Conservation (phyloP, 2,113 vertebrate genomes). For the Zeus faber region DNA sequence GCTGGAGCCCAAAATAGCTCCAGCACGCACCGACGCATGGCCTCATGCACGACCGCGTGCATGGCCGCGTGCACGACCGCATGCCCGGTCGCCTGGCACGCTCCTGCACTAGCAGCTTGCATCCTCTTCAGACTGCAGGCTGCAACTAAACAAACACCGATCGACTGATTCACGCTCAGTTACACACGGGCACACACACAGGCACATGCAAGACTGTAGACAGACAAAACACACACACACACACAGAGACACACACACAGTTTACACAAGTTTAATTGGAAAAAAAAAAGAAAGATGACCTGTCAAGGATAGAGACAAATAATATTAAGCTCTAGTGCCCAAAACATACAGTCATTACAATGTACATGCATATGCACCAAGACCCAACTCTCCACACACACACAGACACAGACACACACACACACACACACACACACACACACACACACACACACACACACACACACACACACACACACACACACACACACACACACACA, state of each 20-base stretch:
- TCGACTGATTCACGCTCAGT: constrained; percentile 35
- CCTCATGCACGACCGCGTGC: background rate
- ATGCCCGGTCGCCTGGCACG: too few species aligned
- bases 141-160: constrained; percentile 33
- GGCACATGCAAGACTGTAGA: background rate
- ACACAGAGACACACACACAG: background rate
- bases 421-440: constrained; percentile 12
- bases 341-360: too few species aligned
- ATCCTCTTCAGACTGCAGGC: background rate
- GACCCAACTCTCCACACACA: background rate
- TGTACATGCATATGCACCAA: too few species aligned
- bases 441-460: background rate
- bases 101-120: constrained; percentile 37
- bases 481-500: constrained; percentile 1
- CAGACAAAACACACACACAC: background rate
- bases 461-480: background rate
- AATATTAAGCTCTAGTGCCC: too few species aligned
- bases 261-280: too few species aligned
- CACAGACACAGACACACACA: constrained; percentile 1
- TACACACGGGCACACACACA: background rate
- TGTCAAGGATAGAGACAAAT: too few species aligned
- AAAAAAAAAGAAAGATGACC: too few species aligned
- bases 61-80: too few species aligned
- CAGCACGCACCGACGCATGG: constrained; percentile 39
- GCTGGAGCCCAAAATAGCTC: constrained; percentile 67